A percentile compares a stretch with the other conserved stretches of the same genome.
Evolutionary conservation across 2,888 invertebrate genomes (phyloP).

Genomic region (Sminthurides aquaticus): DNA sequence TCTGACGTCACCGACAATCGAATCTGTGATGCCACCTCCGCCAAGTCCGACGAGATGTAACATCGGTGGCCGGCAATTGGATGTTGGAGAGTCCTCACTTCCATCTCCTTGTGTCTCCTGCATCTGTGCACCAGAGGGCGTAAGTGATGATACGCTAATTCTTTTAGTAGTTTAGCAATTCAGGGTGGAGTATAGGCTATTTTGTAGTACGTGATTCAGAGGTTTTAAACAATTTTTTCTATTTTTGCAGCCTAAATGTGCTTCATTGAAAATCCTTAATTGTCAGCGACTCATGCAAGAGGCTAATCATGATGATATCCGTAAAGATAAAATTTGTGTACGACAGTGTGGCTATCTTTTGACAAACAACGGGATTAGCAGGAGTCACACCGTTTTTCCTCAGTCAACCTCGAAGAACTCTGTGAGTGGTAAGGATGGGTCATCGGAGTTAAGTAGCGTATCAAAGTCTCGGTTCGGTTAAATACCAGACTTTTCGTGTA

Average conservation of each 20-base stretch:
- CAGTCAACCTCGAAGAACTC: not conserved
- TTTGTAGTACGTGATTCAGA: no score
- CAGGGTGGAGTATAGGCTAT: not conserved
- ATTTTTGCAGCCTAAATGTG: constrained; percentile 69
- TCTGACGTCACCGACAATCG: constrained; percentile 13
- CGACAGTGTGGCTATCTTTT: constrained; percentile 68
- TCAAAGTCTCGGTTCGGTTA: no score
- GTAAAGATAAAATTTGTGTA: constrained; percentile 79
- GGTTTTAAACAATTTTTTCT: no score
- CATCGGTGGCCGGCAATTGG: constrained; percentile 69
- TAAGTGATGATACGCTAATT: constrained; percentile 52
- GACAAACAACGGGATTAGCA: not conserved
- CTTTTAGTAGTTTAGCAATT: not conserved
- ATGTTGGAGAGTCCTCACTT: constrained; percentile 74
- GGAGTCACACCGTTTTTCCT: not conserved
- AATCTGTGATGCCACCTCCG: not conserved
- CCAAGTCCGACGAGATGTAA: constrained; percentile 52
- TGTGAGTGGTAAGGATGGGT: no score
- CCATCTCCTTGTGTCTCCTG: constrained; percentile 87
- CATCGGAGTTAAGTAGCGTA: no score
- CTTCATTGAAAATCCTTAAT: constrained; percentile 77
- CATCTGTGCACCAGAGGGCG: constrained; percentile 76
- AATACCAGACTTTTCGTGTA: no score
- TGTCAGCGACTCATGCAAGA: constrained; percentile 74
- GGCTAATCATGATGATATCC: constrained; percentile 72